Evolutionary conservation across 2,797 vertebrate genomes (phyloP).

Genomic region (Echeneis naucrates): DNA sequence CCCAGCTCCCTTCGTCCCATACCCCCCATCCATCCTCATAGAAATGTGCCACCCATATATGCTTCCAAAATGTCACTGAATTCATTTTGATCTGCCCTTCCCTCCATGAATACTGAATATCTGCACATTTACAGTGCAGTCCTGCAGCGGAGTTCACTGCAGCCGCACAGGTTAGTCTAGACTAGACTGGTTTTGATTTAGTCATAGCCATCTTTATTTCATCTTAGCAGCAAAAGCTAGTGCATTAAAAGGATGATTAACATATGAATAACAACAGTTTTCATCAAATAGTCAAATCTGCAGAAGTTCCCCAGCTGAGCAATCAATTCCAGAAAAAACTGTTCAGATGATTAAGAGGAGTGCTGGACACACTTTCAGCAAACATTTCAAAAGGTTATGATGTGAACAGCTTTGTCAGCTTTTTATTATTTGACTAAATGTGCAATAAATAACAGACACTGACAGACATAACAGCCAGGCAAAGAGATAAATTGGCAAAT

Average conservation of each 20-base stretch:
- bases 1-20: constrained; percentile 34
- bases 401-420: neutral
- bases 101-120: constrained; percentile 44
- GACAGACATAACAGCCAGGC: neutral
- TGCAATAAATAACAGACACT: neutral
- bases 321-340: neutral
- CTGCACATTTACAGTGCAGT: constrained; percentile 3
- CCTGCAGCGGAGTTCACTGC: constrained; percentile 22
- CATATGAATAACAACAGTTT: neutral
- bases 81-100: constrained; percentile 50
- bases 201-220: constrained; percentile 15
- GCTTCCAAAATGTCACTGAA: constrained; percentile 53
- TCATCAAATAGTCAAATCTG: neutral
- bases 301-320: neutral
- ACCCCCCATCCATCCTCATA: constrained; percentile 42
- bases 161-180: constrained; percentile 11
- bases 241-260: no score
- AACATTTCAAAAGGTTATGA: neutral
- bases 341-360: neutral
- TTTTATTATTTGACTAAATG: neutral
- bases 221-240: neutral
- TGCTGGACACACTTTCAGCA: neutral
- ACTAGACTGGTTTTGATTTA: constrained; percentile 3
- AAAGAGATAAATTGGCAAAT: neutral
- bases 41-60: constrained; percentile 24